Percentiles rank a stretch among this genome's conserved stretches.
Conservation (phyloP, 2,888 invertebrate genomes). For the Thera britannica region DNA sequence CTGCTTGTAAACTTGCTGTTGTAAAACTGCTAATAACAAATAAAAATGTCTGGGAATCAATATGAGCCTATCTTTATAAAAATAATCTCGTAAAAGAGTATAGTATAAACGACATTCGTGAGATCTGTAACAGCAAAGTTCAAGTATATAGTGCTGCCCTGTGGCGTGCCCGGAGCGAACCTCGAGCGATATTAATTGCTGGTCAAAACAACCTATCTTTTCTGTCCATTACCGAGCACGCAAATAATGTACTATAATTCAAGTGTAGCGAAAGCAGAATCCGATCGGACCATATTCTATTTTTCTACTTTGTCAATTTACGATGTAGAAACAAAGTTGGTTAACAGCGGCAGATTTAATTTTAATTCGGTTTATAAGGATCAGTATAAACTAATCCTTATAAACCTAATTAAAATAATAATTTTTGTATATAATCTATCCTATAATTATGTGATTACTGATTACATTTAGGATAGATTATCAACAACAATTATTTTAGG, state of each 20-base stretch:
- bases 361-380: too few relatives aligned
- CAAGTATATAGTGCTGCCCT: constrained; percentile 9
- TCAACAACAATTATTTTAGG: too few relatives aligned
- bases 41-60: too few relatives aligned
- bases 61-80: neutral
- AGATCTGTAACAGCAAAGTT: constrained; percentile 24
- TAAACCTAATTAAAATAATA: too few relatives aligned
- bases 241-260: constrained; percentile 41
- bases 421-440: too few relatives aligned
- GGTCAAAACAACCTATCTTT: constrained; percentile 56
- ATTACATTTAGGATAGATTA: too few relatives aligned
- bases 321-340: neutral
- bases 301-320: constrained; percentile 35
- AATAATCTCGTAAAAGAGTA: neutral
- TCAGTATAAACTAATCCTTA: neutral
- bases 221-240: constrained; percentile 51
- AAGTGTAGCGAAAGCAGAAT: constrained; percentile 29
- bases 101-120: constrained; percentile 8
- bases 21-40: too few relatives aligned
- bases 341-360: too few relatives aligned
- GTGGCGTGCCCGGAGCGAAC: constrained; percentile 42
- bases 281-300: constrained; percentile 24
- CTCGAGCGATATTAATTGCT: constrained; percentile 55
- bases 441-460: too few relatives aligned
- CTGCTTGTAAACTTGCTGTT: too few relatives aligned